A percentile compares a stretch with the other conserved stretches of the same genome.
These are phyloP conservation scores for Rhinogobio ventralis DNA, from an alignment of 2,797 vertebrate species.

Conservation along the genomic window DNA sequence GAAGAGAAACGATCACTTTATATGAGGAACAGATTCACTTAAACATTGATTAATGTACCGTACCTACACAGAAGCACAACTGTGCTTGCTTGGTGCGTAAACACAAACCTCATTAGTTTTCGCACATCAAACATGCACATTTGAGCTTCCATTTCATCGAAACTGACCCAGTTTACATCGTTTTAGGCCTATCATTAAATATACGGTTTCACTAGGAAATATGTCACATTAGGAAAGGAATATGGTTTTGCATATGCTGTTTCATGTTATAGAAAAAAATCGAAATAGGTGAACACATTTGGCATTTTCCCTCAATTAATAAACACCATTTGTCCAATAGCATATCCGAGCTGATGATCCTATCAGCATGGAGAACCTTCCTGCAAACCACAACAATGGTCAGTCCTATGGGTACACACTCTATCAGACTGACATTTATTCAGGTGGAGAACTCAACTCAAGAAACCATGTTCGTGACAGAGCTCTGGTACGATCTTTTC, in stretches of 20 bases:
- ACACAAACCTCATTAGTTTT: neutral
- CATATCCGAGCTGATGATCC: conserved; percentile 80
- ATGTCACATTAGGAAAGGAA: neutral
- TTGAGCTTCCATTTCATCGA: neutral
- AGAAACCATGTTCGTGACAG: conserved; percentile 84
- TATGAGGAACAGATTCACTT: neutral
- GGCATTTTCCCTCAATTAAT: neutral
- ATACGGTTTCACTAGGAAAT: neutral
- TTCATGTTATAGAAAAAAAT: neutral
- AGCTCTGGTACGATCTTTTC: conserved; percentile 80
- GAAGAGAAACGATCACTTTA: neutral
- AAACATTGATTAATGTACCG: neutral
- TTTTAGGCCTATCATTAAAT: neutral
- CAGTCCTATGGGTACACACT: conserved; percentile 90
- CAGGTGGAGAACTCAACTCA: conserved; percentile 82
- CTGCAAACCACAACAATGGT: conserved; percentile 82
- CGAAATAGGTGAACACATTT: neutral
- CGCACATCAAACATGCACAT: neutral
- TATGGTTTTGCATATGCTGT: neutral
- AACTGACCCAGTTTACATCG: neutral
- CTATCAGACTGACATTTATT: conserved; percentile 85
- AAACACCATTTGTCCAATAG: conserved; percentile 67
- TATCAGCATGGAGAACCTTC: conserved; percentile 91
- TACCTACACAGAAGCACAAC: neutral
- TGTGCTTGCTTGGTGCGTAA: neutral